Conservation (phyloP, 2,888 invertebrate species). For the Eupithecia tripunctaria region DNA sequence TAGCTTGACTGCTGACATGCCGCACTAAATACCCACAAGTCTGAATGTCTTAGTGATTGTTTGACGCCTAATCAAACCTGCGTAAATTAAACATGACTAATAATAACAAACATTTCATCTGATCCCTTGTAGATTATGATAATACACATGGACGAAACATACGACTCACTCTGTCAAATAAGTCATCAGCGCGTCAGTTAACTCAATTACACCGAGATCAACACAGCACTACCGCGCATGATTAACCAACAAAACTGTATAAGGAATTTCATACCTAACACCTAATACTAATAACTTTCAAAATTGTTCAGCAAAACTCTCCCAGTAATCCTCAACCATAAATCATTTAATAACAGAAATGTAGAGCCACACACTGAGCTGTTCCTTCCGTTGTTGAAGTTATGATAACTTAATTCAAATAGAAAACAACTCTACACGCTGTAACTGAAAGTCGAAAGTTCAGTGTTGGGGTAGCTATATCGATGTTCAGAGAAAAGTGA, state of each 20-base stretch:
- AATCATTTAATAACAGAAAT: conserved; percentile 85
- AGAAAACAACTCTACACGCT: conserved; percentile 50
- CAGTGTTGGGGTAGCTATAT: conserved; percentile 27
- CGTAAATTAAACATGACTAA: conserved; percentile 49
- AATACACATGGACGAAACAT: conserved; percentile 70
- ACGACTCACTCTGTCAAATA: conserved; percentile 81
- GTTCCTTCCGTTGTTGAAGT: conserved; percentile 77
- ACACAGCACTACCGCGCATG: conserved; percentile 81
- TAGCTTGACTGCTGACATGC: too few relatives aligned
- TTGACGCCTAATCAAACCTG: conserved; percentile 47
- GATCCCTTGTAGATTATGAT: conserved; percentile 65
- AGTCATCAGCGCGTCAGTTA: conserved; percentile 83
- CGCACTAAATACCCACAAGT: background rate
- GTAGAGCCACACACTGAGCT: conserved; percentile 82
- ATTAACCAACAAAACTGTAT: conserved; percentile 61
- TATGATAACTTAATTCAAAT: conserved; percentile 50
- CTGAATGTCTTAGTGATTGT: conserved; percentile 17
- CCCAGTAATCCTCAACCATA: conserved; percentile 79
- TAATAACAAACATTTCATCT: conserved; percentile 60
- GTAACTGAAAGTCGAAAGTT: conserved; percentile 44
- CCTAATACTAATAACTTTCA: conserved; percentile 58
- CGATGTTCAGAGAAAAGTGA: conserved; percentile 61
- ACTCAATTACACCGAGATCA: conserved; percentile 83
- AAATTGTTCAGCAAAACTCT: conserved; percentile 59
- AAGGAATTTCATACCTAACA: conserved; percentile 61